Evolutionary conservation across 2,113 vertebrate genomes (phyloP), one percentile per base, ranked within the genome.

Genomic region (Elaphurus davidianus): DNA sequence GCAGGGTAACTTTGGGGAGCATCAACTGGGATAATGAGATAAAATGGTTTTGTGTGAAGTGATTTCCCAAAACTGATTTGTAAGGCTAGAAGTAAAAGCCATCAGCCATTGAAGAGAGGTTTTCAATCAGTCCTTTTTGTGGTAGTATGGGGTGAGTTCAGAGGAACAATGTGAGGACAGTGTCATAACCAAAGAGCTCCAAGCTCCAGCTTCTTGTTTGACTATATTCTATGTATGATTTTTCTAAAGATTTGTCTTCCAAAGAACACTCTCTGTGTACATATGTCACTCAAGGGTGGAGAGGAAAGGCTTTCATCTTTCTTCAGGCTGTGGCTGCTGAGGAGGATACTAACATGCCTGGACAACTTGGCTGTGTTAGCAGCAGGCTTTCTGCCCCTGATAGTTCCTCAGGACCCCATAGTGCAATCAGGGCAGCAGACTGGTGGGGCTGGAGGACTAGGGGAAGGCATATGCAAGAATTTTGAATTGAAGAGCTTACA

Each of bases 221-320:
- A 71, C 57, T 95, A 62, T 52, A 84, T 60, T 43, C 19, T 45
- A 2, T 19, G 17, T 25, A 55, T 81, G 15, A 33, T 33, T 90
- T 94, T 90, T 90, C 92, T 95, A 28, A 88, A 92, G n/a, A 9
- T 28, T 62, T 95, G 57, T 89, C 43, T 96, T 95, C 50, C 28
- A 87, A 94, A 92, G 82, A 47, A 86, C 50, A 79, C 45, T 62
- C 82, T 90, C 3, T 2, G 71, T 71, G 11, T 71, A 94, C 88
- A 93, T 88, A 97, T 93, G 90, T 95, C 89, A n/a, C 30, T 19
- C 30, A 50, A 55, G 60, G 14, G 76, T 74, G 25, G 23, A 30
- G 57, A 95, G 87, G 25, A 28, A 96, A 78, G 23, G 7, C 59
- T 79, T 50, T 64, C 52, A 1, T 45, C 36, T 92, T 64, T 57